A percentile compares a stretch with the other conserved stretches of the same genome.
Evolutionary conservation across 2,888 invertebrate genomes (phyloP).

Genomic region (Steinernema scapterisci): DNA sequence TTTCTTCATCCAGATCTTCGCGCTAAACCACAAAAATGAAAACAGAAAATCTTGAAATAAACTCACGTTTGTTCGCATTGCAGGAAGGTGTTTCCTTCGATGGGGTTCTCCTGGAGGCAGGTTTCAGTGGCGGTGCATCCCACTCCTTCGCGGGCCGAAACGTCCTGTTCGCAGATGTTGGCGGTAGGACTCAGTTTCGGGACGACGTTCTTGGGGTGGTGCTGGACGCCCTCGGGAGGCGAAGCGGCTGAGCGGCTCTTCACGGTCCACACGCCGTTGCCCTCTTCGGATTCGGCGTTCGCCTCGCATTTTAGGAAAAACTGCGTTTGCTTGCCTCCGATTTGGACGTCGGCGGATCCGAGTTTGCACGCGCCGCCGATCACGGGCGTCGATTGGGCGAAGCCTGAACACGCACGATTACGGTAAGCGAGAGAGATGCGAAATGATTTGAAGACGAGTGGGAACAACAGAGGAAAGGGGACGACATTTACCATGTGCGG

Average conservation of each 20-base stretch:
- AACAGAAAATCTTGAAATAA: neutral
- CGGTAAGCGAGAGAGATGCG: no score
- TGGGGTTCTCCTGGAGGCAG: constrained; percentile 63
- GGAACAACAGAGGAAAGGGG: neutral
- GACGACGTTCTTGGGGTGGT: constrained; percentile 40
- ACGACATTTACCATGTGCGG: neutral
- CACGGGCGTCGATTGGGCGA: constrained; percentile 59
- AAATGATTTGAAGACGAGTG: neutral
- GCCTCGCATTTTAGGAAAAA: constrained; percentile 66
- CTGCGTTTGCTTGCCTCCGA: constrained; percentile 67
- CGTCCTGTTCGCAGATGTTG: constrained; percentile 59
- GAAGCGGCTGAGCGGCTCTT: constrained; percentile 55
- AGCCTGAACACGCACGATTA: constrained; percentile 12
- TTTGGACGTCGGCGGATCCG: constrained; percentile 64
- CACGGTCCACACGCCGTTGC: constrained; percentile 67
- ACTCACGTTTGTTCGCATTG: constrained; percentile 65
- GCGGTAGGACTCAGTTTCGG: constrained; percentile 37
- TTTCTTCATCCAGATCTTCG: constrained; percentile 61
- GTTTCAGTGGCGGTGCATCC: constrained; percentile 61
- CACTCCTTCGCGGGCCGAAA: constrained; percentile 58
- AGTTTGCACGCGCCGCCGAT: constrained; percentile 66
- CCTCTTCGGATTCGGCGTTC: constrained; percentile 59
- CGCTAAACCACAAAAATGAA: constrained; percentile 43
- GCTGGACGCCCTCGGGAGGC: constrained; percentile 32
- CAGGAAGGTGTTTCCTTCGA: constrained; percentile 57